These are phyloP conservation scores for Tupaia tana DNA, from an alignment of 2,113 vertebrate species.

Conservation along the genomic window DNA sequence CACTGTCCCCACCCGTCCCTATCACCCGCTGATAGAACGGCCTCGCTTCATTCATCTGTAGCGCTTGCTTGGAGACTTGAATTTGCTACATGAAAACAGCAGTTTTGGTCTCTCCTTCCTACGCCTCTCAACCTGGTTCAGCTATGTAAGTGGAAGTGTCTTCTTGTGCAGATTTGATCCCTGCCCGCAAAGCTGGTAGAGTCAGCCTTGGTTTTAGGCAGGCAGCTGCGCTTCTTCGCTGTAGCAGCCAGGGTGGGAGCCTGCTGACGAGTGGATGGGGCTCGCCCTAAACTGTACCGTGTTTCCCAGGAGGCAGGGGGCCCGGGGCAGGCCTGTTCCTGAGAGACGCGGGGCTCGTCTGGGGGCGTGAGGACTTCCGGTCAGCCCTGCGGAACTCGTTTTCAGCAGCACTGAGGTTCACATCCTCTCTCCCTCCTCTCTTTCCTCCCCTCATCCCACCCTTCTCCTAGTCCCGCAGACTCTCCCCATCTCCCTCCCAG, in stretches of 20 bases:
- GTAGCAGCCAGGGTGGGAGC: not conserved
- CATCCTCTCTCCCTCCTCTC: not conserved
- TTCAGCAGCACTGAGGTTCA: not conserved
- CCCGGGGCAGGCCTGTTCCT: not conserved
- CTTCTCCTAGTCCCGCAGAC: not conserved
- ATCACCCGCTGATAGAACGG: not conserved
- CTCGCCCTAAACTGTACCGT: no score
- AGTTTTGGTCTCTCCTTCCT: not conserved
- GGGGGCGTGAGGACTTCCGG: not conserved
- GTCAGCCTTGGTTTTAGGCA: not conserved
- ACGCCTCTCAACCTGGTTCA: not conserved
- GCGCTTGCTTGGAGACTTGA: not conserved
- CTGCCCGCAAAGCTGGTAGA: not conserved
- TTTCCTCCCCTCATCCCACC: not conserved
- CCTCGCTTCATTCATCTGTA: not conserved
- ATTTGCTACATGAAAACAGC: not conserved
- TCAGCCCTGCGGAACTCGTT: not conserved
- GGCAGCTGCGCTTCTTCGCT: not conserved
- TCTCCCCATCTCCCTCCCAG: not conserved
- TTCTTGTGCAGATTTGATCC: not conserved
- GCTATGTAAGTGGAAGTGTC: not conserved
- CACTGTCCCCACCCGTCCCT: not conserved
- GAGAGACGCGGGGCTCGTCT: not conserved
- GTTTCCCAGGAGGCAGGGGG: not conserved
- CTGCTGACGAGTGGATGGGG: not conserved